phyloP scores from a whole-genome alignment of 30 jellyfish, hydroid and myxozoan species.

The Hydractinia echinata region DNA sequence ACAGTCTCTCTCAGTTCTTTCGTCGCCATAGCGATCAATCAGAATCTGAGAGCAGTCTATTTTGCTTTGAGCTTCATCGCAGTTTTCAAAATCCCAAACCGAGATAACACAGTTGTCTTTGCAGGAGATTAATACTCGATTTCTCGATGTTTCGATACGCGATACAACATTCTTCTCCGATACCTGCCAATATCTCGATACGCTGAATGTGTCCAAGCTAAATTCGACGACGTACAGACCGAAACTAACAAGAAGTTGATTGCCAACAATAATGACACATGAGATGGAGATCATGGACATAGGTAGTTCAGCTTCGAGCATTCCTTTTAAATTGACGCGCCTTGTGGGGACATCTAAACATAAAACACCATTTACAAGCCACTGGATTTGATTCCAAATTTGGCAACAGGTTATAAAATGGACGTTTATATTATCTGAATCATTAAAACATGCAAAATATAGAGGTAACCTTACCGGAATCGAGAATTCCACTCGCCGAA shows the following conservation, averaged over 20 bases:
- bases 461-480: background rate
- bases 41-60: conserved; percentile 17
- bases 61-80: background rate
- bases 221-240: background rate
- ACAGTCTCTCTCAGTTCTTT: conserved; percentile 43
- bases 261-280: background rate
- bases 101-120: background rate
- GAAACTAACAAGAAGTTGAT: background rate
- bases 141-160: background rate
- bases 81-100: background rate
- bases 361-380: background rate
- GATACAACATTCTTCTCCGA: conserved; percentile 1
- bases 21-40: background rate
- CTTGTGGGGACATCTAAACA: no score
- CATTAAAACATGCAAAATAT: background rate
- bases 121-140: background rate
- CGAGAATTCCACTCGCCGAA: background rate
- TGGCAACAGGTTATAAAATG: background rate
- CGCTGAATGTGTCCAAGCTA: conserved; percentile 8
- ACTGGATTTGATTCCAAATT: background rate
- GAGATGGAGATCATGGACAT: no score
- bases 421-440: background rate
- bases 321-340: no score
- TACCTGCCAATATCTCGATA: background rate
- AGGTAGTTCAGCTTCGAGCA: no score